A percentile compares a stretch with the other conserved stretches of the same genome.
These are phyloP conservation scores for Sitta europaea DNA, from an alignment of 2,113 vertebrate species.

Conservation along the genomic window DNA sequence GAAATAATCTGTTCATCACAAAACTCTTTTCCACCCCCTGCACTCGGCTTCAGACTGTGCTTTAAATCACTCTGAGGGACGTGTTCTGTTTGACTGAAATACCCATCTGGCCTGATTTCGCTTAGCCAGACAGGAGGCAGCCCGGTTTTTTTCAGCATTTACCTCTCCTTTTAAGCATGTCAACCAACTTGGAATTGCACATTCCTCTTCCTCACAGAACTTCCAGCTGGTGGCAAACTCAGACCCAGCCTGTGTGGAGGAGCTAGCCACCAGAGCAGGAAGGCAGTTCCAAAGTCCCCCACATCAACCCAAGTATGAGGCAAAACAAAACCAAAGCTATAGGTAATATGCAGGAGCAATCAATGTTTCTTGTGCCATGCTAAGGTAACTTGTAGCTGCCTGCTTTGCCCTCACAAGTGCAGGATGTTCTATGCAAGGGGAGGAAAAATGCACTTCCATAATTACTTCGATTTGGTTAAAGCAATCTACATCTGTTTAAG, in stretches of 20 bases:
- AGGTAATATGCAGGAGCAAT: not conserved
- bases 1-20: not conserved
- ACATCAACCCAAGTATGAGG: not conserved
- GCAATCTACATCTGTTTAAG: not conserved
- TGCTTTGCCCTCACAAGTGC: not conserved
- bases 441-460: not conserved
- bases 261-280: not conserved
- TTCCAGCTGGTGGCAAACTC: not conserved
- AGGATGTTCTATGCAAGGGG: not conserved
- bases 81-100: not conserved
- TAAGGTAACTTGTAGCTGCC: not conserved
- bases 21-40: accelerated
- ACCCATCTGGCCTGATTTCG: not conserved
- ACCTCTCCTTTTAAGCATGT: not conserved
- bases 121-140: not conserved
- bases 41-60: not conserved
- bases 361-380: not conserved
- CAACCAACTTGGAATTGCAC: not conserved
- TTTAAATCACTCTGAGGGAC: not conserved
- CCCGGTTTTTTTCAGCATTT: not conserved
- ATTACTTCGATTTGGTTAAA: not conserved
- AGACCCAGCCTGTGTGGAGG: not conserved
- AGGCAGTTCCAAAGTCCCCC: too few relatives aligned
- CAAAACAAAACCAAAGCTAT: not conserved
- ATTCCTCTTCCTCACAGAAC: not conserved